A percentile compares a stretch with the other conserved stretches of the same genome.
These are phyloP conservation scores for Gymnothorax javanicus DNA, from an alignment of 2,797 vertebrate genomes.

Conservation along the genomic window DNA sequence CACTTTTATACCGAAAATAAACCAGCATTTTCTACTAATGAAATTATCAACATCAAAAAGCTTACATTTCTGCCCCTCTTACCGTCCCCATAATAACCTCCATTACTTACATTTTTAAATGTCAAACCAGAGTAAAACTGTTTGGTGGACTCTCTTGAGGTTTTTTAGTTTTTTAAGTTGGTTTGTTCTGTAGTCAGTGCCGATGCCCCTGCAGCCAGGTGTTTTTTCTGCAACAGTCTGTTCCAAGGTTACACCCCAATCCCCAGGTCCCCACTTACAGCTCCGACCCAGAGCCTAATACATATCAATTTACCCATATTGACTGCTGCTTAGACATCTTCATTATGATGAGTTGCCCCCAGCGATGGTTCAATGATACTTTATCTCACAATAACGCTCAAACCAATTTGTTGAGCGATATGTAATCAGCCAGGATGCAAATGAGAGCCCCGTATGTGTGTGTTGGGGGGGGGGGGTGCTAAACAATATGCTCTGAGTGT, in stretches of 20 bases:
- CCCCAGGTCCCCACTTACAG: not conserved
- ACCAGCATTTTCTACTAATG: no score
- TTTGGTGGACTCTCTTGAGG: no score
- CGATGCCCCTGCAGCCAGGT: not conserved
- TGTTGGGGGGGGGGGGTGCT: not conserved
- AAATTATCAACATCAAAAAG: no score
- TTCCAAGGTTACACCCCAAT: not conserved
- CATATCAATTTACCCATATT: conserved; percentile 11
- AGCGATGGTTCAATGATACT: conserved; percentile 26
- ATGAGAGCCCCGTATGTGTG: conserved; percentile 20
- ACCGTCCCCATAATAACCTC: no score
- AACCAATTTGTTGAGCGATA: conserved; percentile 24
- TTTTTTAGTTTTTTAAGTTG: no score
- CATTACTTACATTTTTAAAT: no score
- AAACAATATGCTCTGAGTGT: conserved; percentile 31
- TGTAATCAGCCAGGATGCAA: conserved; percentile 21
- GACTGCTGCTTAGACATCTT: conserved; percentile 16
- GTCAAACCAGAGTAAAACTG: no score
- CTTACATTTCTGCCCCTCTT: no score
- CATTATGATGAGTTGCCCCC: conserved; percentile 11
- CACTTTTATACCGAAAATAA: no score
- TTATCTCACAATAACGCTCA: conserved; percentile 15
- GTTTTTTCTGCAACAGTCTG: not conserved
- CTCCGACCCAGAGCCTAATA: not conserved
- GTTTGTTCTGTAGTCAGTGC: not conserved